Base-by-base conservation (phyloP, 2,797 vertebrate genomes). In the Scarus forsteni region DNA sequence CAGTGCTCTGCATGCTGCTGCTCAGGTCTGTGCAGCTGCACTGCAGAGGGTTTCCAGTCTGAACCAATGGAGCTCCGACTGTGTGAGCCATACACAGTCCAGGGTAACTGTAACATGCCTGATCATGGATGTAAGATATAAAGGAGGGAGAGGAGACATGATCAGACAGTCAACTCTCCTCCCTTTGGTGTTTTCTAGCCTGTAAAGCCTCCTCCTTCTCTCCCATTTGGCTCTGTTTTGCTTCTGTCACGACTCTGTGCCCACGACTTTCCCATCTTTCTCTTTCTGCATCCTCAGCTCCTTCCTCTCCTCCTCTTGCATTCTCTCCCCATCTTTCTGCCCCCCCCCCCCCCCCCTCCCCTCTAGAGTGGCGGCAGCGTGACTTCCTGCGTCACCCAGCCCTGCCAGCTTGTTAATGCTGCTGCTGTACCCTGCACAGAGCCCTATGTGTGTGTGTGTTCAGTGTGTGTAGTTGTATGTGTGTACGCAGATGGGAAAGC, bases 41-140 rank as follows among this genome's bases (percentile, higher is more conserved):
- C 92, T 94, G 94, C 94, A 90, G 93, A 90, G 88, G 71, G 64
- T 81, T 60, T 77, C 72, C 85, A 88, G 90, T 50, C 85, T 42
- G 18, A 64, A 88, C 45, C 27, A 90, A 77, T 63, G 0, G 80
- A 94, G 70, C 82, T 36, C 76, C 76, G 89, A 86, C 46, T 9
- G 0, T 1, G 42, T 39, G 66, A 59, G 62, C 40, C 27, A 3
- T 65, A 49, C 55, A 6, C 0, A 12, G 18, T 14, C 12, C 48
- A 8, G 10, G 27, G 4, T 40, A 35, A 16, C 56, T 70, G 46
- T 44, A 58, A 52, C 54, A 54, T 52, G 27, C 16, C 8, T n/a
- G 38, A 42, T 59, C 11, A 36, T 15, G n/a, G 39, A 13, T 42
- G 49, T 27, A 27, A 27, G 4, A 27, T 27, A 64, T 51, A 35